A percentile compares a stretch with the other conserved stretches of the same genome.
These are phyloP conservation scores for Malacosoma neustria DNA, from an alignment of 2,888 invertebrate species.

Conservation along the genomic window DNA sequence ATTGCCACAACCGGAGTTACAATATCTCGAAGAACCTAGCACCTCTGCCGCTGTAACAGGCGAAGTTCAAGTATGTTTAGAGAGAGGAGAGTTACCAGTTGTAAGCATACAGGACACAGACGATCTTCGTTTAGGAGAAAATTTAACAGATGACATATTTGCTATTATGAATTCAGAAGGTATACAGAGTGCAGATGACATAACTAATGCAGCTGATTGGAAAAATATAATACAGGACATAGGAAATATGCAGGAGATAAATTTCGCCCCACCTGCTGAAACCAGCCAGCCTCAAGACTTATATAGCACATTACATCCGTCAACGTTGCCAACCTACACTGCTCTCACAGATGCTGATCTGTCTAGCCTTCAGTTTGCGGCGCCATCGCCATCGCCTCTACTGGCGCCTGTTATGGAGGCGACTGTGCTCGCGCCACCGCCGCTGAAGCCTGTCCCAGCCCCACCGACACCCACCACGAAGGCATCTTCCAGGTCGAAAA, in stretches of 20 bases:
- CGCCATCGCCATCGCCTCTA: constrained; percentile 37
- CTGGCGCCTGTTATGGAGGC: constrained; percentile 34
- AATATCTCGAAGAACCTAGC: constrained; percentile 50
- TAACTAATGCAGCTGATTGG: constrained; percentile 64
- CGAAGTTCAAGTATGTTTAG: constrained; percentile 62
- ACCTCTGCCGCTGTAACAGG: constrained; percentile 41
- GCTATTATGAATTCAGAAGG: constrained; percentile 70
- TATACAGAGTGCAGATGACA: constrained; percentile 65
- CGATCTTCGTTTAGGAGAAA: constrained; percentile 61
- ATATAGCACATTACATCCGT: constrained; percentile 38
- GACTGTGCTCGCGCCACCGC: constrained; percentile 8
- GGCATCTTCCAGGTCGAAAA: constrained; percentile 38
- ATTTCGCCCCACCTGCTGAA: constrained; percentile 51
- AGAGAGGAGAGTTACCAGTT: constrained; percentile 62
- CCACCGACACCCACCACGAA: constrained; percentile 32
- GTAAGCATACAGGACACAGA: constrained; percentile 71
- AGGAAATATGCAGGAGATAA: constrained; percentile 63
- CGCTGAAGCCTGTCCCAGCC: constrained; percentile 18
- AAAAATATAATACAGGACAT: constrained; percentile 68
- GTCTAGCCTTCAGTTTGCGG: constrained; percentile 51
- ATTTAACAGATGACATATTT: constrained; percentile 65
- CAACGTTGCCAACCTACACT: constrained; percentile 34
- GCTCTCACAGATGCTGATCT: constrained; percentile 46
- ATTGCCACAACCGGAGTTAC: constrained; percentile 51
- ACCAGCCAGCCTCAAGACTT: constrained; percentile 42